A percentile compares a stretch with the other conserved stretches of the same genome.
Conservation (phyloP, 2,797 vertebrate genomes). For the Atherinosoma microstoma region DNA sequence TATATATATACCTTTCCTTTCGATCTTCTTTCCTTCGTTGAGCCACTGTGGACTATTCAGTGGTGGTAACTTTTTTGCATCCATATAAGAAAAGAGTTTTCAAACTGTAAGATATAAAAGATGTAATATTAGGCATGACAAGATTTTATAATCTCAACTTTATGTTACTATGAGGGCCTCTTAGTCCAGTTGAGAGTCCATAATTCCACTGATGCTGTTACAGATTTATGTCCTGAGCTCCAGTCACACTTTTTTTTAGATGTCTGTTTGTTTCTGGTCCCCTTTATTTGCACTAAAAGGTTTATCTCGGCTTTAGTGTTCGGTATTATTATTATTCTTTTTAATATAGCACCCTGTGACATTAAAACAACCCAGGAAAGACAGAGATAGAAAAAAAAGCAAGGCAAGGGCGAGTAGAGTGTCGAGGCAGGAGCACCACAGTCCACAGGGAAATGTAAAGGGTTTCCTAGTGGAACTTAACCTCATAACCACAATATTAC, state of each 20-base stretch:
- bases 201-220: slow-evolving; percentile 37
- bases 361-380: slow-evolving; percentile 35
- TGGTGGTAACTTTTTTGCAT: slow-evolving; percentile 27
- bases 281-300: slow-evolving; percentile 33
- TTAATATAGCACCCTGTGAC: slow-evolving; percentile 20
- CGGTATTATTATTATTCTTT: not conserved
- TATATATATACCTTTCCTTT: not conserved
- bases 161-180: slow-evolving; percentile 18
- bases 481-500: slow-evolving; percentile 62
- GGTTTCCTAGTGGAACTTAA: slow-evolving; percentile 66
- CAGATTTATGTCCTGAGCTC: slow-evolving; percentile 26
- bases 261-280: slow-evolving; percentile 23
- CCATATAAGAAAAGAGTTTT: slow-evolving; percentile 11
- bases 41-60: slow-evolving; percentile 34
- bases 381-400: slow-evolving; percentile 29
- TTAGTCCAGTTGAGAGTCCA: slow-evolving; percentile 14
- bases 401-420: slow-evolving; percentile 11
- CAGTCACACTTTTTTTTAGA: slow-evolving; percentile 35
- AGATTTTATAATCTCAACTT: not conserved
- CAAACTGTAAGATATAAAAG: slow-evolving; percentile 10
- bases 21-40: slow-evolving; percentile 32
- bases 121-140: slow-evolving; percentile 13
- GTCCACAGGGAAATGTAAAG: slow-evolving; percentile 55
- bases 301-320: slow-evolving; percentile 39
- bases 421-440: slow-evolving; percentile 21